phyloP scores from a whole-genome alignment of 2,113 vertebrate genomes.

The Stegastes partitus region DNA sequence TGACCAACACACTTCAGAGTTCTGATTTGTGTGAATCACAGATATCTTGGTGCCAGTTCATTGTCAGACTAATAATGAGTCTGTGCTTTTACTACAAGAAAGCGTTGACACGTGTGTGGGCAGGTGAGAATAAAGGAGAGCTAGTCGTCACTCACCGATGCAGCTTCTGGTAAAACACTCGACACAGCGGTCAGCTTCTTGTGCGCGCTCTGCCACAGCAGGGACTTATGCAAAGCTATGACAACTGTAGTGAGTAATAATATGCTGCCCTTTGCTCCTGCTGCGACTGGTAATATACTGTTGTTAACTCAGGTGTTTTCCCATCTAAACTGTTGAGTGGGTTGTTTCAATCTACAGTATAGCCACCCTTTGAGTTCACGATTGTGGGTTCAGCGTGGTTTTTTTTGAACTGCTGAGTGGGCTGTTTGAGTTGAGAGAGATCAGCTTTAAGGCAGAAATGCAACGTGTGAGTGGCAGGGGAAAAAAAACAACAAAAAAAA shows the following conservation, averaged over 20 bases:
- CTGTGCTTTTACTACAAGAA: slow-evolving; percentile 16
- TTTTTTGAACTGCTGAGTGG: slow-evolving; percentile 66
- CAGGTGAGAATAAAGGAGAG: slow-evolving; percentile 20
- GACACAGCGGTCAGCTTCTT: slow-evolving; percentile 3
- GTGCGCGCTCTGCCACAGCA: background rate
- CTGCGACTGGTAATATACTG: slow-evolving; percentile 29
- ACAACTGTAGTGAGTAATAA: slow-evolving; percentile 29
- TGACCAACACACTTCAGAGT: background rate
- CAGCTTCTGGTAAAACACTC: slow-evolving; percentile 24
- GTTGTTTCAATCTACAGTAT: slow-evolving; percentile 42
- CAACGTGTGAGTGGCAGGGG: slow-evolving; percentile 11
- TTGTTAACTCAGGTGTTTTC: slow-evolving; percentile 56
- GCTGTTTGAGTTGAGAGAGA: slow-evolving; percentile 56
- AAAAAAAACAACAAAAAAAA: slow-evolving; percentile 20
- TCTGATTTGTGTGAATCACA: slow-evolving; percentile 22
- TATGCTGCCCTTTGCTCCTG: slow-evolving; percentile 2
- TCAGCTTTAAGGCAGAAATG: slow-evolving; percentile 52
- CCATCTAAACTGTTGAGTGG: slow-evolving; percentile 53
- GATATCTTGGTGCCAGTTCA: slow-evolving; percentile 22
- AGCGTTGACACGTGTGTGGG: background rate
- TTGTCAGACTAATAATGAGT: slow-evolving; percentile 11
- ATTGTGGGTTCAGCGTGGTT: slow-evolving; percentile 38
- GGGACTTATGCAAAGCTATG: slow-evolving; percentile 25
- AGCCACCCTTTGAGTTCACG: slow-evolving; percentile 39
- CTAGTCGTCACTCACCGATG: slow-evolving; percentile 22